Percentiles rank a stretch among this genome's conserved stretches.
phyloP scores from a whole-genome alignment of 37 sponge, comb jelly and placozoan genomes.

The Tethya wilhelma region DNA sequence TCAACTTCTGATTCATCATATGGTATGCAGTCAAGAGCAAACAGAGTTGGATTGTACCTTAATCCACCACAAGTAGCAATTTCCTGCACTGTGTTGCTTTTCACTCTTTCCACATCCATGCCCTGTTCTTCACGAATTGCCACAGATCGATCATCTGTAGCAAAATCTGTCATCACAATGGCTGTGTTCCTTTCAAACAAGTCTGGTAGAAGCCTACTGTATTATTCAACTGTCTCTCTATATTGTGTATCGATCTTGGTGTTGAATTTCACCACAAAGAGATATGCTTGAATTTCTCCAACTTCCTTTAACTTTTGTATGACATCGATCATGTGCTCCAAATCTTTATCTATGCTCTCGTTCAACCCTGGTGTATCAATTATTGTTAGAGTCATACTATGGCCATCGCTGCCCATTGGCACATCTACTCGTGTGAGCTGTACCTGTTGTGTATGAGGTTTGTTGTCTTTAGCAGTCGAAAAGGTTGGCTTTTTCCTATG shows the following conservation, averaged over 20 bases:
- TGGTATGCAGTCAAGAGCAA: slow-evolving; percentile 39
- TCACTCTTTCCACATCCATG: slow-evolving; percentile 31
- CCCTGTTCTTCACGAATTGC: slow-evolving; percentile 1
- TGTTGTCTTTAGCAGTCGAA: slow-evolving; percentile 11
- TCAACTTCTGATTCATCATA: neutral
- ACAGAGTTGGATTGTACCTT: slow-evolving; percentile 16
- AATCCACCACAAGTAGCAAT: neutral
- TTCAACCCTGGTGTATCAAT: slow-evolving; percentile 63
- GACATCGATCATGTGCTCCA: slow-evolving; percentile 37
- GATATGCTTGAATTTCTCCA: slow-evolving; percentile 17
- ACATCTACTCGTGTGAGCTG: no score
- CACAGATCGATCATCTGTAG: slow-evolving; percentile 18
- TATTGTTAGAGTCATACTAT: neutral
- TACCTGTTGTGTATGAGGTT: slow-evolving; percentile 41
- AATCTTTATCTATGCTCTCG: slow-evolving; percentile 27
- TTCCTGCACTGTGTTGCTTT: slow-evolving; percentile 3
- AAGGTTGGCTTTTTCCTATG: slow-evolving; percentile 30
- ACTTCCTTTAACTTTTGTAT: neutral
- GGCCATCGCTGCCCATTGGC: neutral
- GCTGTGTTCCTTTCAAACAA: slow-evolving; percentile 40
- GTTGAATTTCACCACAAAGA: slow-evolving; percentile 28
- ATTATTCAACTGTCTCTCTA: slow-evolving; percentile 35
- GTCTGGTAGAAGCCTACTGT: slow-evolving; percentile 33
- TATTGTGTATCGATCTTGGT: slow-evolving; percentile 51
- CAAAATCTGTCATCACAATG: slow-evolving; percentile 47